Conservation (phyloP, 2,888 invertebrate genomes). For the Scelioninae gen. 2 region DNA sequence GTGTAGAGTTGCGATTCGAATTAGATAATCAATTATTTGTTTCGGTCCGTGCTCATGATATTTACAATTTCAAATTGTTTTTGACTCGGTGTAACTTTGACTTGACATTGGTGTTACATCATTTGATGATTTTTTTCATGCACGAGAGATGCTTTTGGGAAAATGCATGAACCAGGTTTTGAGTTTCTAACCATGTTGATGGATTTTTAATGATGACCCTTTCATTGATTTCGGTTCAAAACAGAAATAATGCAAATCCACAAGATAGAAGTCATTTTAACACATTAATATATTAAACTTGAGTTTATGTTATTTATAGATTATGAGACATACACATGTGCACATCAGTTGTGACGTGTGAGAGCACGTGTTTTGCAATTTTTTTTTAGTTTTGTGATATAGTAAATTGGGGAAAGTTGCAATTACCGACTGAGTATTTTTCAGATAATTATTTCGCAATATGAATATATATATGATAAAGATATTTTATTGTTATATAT, state of each 20-base stretch:
- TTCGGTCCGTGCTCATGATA: neutral
- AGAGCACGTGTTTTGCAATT: conserved; percentile 33
- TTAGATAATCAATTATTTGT: conserved; percentile 43
- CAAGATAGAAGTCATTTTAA: neutral
- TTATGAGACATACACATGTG: conserved; percentile 10
- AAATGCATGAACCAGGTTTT: no score
- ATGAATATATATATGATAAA: conserved; percentile 4
- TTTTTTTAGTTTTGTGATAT: conserved; percentile 22
- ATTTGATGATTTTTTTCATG: conserved; percentile 1
- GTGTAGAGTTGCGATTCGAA: conserved; percentile 13
- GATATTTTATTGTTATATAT: conserved; percentile 30
- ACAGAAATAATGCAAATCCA: neutral
- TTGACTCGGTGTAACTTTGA: conserved; percentile 33
- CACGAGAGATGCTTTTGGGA: neutral
- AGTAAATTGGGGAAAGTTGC: conserved; percentile 15
- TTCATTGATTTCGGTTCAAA: neutral
- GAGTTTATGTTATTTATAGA: conserved; percentile 37
- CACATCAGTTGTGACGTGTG: conserved; percentile 13
- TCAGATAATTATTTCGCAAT: conserved; percentile 10
- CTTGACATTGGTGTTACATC: conserved; percentile 36
- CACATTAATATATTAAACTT: conserved; percentile 18
- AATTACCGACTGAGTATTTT: conserved; percentile 29
- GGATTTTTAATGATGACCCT: neutral
- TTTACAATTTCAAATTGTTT: conserved; percentile 12
- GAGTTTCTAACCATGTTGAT: neutral